A percentile compares a stretch with the other conserved stretches of the same genome.
Conservation (phyloP, 1,140 invertebrate species). For the Drosophila lowei region DNA sequence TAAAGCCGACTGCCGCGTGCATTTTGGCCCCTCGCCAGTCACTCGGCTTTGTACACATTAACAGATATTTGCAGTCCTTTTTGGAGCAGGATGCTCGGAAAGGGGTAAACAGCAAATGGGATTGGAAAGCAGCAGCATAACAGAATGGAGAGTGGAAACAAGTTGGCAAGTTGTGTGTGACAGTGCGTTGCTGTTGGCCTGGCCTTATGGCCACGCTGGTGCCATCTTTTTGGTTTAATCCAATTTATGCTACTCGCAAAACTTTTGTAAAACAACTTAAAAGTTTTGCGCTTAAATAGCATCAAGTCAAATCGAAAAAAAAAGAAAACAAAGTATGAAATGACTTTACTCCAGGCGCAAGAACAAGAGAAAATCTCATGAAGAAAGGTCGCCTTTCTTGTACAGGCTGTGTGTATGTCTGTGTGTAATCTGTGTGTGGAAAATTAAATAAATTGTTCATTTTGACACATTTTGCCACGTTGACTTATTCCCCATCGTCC, state of each 20-base stretch:
- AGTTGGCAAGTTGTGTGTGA: conserved; percentile 71
- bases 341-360: conserved; percentile 49
- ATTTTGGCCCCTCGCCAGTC: conserved; percentile 40
- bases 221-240: conserved; percentile 81
- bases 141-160: conserved; percentile 29
- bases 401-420: conserved; percentile 5
- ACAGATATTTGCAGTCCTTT: conserved; percentile 35
- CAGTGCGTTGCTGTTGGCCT: conserved; percentile 44
- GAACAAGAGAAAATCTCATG: conserved; percentile 5
- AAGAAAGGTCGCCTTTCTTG: conserved; percentile 3
- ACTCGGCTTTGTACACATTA: conserved; percentile 53
- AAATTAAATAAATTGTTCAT: conserved; percentile 81
- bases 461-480: conserved; percentile 81
- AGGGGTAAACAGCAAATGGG: conserved; percentile 36
- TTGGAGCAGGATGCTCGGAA: conserved; percentile 1
- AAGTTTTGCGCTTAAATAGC: conserved; percentile 78
- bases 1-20: conserved; percentile 46
- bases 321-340: conserved; percentile 70
- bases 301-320: conserved; percentile 67
- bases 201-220: conserved; percentile 70
- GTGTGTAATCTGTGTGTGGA: conserved; percentile 38
- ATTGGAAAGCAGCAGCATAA: conserved; percentile 31
- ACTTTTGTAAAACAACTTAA: conserved; percentile 75
- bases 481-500: conserved; percentile 66
- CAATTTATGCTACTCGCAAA: conserved; percentile 77